Evolutionary conservation across 2,797 vertebrate genomes (phyloP), one percentile per base, ranked within the genome.

Genomic region (Amblyopsis hoosieri): DNA sequence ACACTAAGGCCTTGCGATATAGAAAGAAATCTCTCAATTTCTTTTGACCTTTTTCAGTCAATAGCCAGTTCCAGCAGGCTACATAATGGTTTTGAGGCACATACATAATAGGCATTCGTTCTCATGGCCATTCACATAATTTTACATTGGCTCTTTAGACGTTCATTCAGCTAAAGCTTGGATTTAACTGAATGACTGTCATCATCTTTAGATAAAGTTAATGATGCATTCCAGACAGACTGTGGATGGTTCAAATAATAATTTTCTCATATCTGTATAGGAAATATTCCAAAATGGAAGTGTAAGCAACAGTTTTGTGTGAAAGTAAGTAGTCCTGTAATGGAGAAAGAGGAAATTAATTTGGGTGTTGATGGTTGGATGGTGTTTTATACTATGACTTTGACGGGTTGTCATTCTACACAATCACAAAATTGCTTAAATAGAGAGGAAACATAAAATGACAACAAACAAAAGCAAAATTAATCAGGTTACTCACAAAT

Each of bases 1-100:
- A 65, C 29, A 59, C 58, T 49, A 54, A 57, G 54, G 77, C 64
- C 31, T 52, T 49, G 50, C 55, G 48, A 52, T 56, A 51, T 29
- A 50, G 45, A 70, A 56, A 66, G 60, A 67, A 45, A 37, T 51
- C 45, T 14, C 54, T 45, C 15, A 15, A 14, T 58, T 45, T 23
- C 12, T 45, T 47, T 47, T 81, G 78, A 84, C 81, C 81, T 84
- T 85, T 85, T 66, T 58, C 17, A 61, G 47, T 71, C 72, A 75
- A 78, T 57, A 56, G 49, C 19, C 69, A 67, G 50, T 71, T 66
- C 56, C 45, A 29, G 60, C 52, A 48, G 56, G 68, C 60, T 69
- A 33, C 17, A 68, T 60, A 56, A 57, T 14, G 42, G 17, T 50
- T 68, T n/a, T 15, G 15, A 31, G 42, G 5, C 42, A 64, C 45